A percentile compares a stretch with the other conserved stretches of the same genome.
phyloP scores from a whole-genome alignment of 1,140 invertebrate genomes.

The Araneus ventricosus region DNA sequence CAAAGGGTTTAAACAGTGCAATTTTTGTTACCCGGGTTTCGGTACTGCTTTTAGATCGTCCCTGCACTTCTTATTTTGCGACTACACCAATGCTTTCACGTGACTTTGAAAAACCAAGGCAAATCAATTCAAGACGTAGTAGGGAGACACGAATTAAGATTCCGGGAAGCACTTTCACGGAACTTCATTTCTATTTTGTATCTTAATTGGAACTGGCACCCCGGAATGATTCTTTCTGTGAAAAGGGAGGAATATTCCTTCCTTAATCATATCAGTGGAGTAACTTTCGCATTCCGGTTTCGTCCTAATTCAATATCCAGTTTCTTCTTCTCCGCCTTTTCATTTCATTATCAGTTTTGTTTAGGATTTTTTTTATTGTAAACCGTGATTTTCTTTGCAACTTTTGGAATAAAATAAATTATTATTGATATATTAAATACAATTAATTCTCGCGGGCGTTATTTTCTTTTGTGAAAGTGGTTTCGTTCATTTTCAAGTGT shows the following conservation, averaged over 20 bases:
- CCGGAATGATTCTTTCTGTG: not conserved
- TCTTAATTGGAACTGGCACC: not conserved
- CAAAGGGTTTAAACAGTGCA: too few relatives aligned
- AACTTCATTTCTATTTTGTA: not conserved
- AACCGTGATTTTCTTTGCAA: not conserved
- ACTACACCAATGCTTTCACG: too few relatives aligned
- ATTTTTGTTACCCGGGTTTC: too few relatives aligned
- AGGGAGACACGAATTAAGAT: not conserved
- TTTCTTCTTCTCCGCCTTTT: not conserved
- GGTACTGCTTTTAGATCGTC: too few relatives aligned
- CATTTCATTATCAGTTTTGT: not conserved
- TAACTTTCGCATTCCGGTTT: not conserved
- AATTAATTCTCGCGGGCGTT: too few relatives aligned
- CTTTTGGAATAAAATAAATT: not conserved
- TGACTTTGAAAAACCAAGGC: too few relatives aligned
- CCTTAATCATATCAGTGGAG: not conserved
- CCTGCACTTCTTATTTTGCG: too few relatives aligned
- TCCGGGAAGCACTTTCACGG: not conserved
- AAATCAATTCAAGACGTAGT: not conserved
- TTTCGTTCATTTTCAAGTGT: too few relatives aligned
- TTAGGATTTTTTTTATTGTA: not conserved
- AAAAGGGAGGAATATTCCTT: not conserved
- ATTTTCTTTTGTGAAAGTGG: too few relatives aligned
- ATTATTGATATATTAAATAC: too few relatives aligned
- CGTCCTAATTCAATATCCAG: not conserved